phyloP scores from a whole-genome alignment of 2,113 vertebrate species.

The Rhineura floridana region DNA sequence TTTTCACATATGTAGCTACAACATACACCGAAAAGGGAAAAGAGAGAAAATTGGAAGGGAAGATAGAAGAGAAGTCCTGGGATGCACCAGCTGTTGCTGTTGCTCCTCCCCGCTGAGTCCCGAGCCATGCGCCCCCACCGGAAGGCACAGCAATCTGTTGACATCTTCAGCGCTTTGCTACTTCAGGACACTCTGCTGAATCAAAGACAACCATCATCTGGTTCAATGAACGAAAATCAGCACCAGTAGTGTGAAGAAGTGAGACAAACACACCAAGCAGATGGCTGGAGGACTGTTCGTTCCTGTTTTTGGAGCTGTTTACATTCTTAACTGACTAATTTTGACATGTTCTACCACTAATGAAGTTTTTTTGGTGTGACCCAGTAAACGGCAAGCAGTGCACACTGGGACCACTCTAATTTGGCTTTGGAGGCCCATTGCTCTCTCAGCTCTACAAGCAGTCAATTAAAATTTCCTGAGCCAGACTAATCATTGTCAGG shows the following conservation, averaged over 20 bases:
- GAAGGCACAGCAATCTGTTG: constrained; percentile 79
- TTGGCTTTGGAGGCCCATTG: constrained; percentile 15
- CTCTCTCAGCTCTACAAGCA: constrained; percentile 32
- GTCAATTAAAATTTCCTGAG: constrained; percentile 20
- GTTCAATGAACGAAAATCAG: constrained; percentile 70
- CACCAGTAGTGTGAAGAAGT: constrained; percentile 65
- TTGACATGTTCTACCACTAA: constrained; percentile 74
- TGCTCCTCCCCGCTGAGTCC: constrained; percentile 77
- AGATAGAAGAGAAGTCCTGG: constrained; percentile 71
- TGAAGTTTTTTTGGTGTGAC: constrained; percentile 67
- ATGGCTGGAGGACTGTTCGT: constrained; percentile 72
- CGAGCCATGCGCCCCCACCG: constrained; percentile 64
- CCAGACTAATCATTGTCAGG: not conserved
- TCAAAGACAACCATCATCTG: constrained; percentile 73
- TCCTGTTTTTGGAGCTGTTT: constrained; percentile 74
- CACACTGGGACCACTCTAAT: constrained; percentile 40
- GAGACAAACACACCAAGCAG: constrained; percentile 70
- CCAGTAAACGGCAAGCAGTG: constrained; percentile 46
- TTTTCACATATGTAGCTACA: constrained; percentile 64
- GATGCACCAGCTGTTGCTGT: constrained; percentile 84
- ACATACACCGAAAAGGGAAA: not conserved
- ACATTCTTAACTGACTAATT: constrained; percentile 79
- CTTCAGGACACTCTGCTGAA: constrained; percentile 71
- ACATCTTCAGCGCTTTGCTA: constrained; percentile 68
- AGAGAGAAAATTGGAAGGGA: constrained; percentile 42